Percentiles rank a stretch among this genome's conserved stretches.
Conservation (phyloP, 2,888 invertebrate genomes). For the Flabesymbios commensalis region DNA sequence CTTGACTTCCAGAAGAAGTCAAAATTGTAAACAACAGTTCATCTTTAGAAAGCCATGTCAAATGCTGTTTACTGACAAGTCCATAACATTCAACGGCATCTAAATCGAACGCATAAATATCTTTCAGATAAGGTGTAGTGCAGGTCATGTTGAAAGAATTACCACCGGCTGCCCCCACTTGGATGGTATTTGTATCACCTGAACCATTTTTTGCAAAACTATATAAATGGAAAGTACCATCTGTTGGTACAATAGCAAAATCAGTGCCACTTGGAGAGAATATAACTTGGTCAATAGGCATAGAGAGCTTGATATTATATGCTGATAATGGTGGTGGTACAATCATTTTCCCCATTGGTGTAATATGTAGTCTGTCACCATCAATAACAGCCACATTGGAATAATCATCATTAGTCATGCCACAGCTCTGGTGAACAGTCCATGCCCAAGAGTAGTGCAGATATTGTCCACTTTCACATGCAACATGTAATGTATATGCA, state of each 20-base stretch:
- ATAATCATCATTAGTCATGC: conserved; percentile 63
- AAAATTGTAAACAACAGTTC: no score
- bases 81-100: no score
- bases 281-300: conserved; percentile 62
- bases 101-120: neutral
- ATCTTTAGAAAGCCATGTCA: no score
- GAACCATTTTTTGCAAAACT: neutral
- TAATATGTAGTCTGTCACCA: no score
- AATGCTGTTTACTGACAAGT: no score
- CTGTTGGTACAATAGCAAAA: conserved; percentile 25
- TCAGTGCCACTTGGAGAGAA: conserved; percentile 41
- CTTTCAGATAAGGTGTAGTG: conserved; percentile 1
- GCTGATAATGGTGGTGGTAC: conserved; percentile 85
- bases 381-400: conserved; percentile 77
- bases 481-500: conserved; percentile 51
- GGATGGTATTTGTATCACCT: neutral
- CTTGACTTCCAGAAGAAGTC: no score
- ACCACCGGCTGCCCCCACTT: conserved; percentile 5
- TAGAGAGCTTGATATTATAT: conserved; percentile 65
- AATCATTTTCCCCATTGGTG: conserved; percentile 74
- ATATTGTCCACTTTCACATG: conserved; percentile 50
- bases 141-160: conserved; percentile 6
- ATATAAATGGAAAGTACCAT: conserved; percentile 3
- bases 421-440: conserved; percentile 66
- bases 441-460: conserved; percentile 72